These are phyloP conservation scores for Sialia sialis DNA, from an alignment of 2,113 vertebrate genomes.

Conservation along the genomic window DNA sequence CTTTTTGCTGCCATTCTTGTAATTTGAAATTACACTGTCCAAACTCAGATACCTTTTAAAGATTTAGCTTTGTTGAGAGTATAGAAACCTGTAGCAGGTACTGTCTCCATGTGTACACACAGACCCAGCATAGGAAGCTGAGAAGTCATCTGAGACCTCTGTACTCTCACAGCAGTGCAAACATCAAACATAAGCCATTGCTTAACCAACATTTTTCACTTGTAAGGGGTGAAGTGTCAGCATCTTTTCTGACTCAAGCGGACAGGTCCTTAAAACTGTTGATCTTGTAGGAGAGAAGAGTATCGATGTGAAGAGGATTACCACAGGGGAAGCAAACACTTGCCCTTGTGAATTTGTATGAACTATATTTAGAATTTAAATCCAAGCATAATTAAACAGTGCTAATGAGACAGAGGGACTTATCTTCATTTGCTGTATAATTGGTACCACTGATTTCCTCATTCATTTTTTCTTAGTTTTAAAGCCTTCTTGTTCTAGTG, in stretches of 20 bases:
- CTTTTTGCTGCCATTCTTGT: not conserved
- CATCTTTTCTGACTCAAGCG: not conserved
- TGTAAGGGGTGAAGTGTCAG: not conserved
- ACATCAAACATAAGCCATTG: not conserved
- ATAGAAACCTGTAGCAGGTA: not conserved
- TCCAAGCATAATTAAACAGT: slow-evolving; percentile 48
- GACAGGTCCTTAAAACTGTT: not conserved
- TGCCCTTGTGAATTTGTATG: slow-evolving; percentile 37
- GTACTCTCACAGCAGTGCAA: not conserved
- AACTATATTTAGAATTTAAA: slow-evolving; percentile 53
- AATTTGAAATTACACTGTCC: not conserved
- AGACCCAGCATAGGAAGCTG: not conserved
- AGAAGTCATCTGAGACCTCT: not conserved
- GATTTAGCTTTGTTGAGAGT: not conserved
- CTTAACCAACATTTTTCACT: not conserved
- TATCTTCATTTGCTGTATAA: slow-evolving; percentile 32
- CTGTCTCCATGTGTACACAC: fast-evolving
- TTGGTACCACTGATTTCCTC: slow-evolving; percentile 48
- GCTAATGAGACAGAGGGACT: slow-evolving; percentile 47
- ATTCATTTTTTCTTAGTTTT: slow-evolving; percentile 42
- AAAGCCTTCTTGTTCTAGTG: not conserved
- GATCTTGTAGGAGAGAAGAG: not conserved
- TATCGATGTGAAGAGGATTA: not conserved
- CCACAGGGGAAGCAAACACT: slow-evolving; percentile 35
- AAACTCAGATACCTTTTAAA: not conserved